Evolutionary conservation across 2,113 vertebrate genomes (phyloP).

Genomic region (Todiramphus saurophagus): DNA sequence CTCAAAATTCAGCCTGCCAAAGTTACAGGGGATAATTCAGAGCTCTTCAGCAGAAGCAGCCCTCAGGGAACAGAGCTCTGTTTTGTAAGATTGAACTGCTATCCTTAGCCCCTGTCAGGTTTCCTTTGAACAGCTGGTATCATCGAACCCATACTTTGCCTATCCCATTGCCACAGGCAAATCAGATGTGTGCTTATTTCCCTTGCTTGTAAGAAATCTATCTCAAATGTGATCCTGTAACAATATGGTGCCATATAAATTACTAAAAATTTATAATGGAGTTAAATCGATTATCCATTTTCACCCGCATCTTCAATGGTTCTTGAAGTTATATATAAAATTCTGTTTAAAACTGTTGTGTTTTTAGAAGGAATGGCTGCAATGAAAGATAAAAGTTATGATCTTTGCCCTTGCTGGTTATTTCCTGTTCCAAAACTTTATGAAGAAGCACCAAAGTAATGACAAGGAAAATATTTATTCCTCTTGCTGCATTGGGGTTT

Average conservation of each 20-base stretch:
- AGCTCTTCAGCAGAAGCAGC: background rate
- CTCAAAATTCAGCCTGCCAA: background rate
- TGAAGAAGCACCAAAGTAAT: background rate
- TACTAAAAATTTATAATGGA: background rate
- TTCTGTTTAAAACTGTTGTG: background rate
- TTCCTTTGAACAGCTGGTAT: background rate
- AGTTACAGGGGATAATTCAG: background rate
- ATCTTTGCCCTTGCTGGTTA: background rate
- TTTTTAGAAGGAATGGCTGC: background rate
- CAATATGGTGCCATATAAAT: background rate
- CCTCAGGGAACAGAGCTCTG: background rate
- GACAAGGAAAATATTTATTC: slow-evolving; percentile 16
- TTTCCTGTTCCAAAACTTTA: slow-evolving; percentile 24
- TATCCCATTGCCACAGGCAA: background rate
- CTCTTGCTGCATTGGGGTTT: background rate
- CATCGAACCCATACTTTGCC: background rate
- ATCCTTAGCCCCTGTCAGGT: background rate
- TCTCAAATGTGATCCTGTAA: background rate
- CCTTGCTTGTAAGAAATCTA: background rate
- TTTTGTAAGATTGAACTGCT: background rate
- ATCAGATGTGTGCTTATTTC: background rate
- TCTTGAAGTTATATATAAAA: background rate
- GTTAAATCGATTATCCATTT: background rate
- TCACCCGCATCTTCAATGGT: background rate
- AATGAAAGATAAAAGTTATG: background rate